These are phyloP conservation scores for Dreissena rostriformis DNA, from an alignment of 1,140 invertebrate genomes.

Conservation along the genomic window DNA sequence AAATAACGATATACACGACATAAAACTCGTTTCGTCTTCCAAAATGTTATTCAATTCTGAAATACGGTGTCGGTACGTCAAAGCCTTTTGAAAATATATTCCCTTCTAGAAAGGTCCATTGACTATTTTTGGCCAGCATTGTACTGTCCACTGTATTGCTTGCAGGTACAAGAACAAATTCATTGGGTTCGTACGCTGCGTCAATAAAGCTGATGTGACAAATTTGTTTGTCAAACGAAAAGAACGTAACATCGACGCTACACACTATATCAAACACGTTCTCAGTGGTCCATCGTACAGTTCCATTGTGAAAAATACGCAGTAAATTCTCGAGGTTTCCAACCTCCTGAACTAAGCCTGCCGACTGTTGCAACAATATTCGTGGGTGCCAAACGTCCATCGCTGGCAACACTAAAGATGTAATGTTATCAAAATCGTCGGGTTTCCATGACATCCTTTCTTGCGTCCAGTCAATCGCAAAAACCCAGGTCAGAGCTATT, in stretches of 20 bases:
- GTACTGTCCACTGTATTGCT: too few species aligned
- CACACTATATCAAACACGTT: not conserved
- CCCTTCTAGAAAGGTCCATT: slow-evolving; percentile 6
- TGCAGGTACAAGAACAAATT: too few species aligned
- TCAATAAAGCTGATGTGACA: too few species aligned
- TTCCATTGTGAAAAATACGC: too few species aligned
- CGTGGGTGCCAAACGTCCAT: slow-evolving; percentile 27
- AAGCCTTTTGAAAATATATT: not conserved
- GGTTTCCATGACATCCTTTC: too few species aligned
- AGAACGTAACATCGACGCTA: slow-evolving; percentile 34
- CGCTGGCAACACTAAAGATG: slow-evolving; percentile 10
- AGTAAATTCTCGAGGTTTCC: too few species aligned
- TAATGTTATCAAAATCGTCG: not conserved
- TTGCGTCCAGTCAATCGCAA: too few species aligned
- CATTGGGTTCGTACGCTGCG: too few species aligned
- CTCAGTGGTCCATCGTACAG: too few species aligned
- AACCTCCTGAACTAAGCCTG: too few species aligned
- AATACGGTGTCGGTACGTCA: not conserved
- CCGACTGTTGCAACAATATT: slow-evolving; percentile 13
- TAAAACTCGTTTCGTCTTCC: slow-evolving; percentile 71
- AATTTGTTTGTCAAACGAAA: slow-evolving; percentile 41
- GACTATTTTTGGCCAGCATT: slow-evolving; percentile 16
- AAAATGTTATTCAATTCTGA: slow-evolving; percentile 6
- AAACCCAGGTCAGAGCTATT: too few species aligned
- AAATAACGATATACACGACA: slow-evolving; percentile 83